A percentile compares a stretch with the other conserved stretches of the same genome.
phyloP scores from a whole-genome alignment of 2,113 vertebrate genomes.

The Trinectes maculatus region DNA sequence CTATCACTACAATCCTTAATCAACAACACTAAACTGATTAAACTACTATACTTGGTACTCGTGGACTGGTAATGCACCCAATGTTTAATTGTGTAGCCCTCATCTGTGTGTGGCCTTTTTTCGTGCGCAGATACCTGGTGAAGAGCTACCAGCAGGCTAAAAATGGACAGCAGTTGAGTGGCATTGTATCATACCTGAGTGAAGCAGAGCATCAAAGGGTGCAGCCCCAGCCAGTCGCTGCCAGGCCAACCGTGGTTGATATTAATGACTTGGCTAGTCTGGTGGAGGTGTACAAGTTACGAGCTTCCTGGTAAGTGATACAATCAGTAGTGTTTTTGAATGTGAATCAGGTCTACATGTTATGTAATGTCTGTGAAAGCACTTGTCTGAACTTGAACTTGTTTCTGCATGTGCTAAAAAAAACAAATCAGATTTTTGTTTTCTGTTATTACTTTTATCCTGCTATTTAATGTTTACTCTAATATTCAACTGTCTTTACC shows the following conservation, averaged over 20 bases:
- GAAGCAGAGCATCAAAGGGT: conserved; percentile 83
- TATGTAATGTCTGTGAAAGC: not conserved
- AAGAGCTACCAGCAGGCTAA: conserved; percentile 91
- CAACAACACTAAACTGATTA: no score
- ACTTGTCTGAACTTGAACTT: no score
- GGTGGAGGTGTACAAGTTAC: conserved; percentile 89
- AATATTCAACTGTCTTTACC: no score
- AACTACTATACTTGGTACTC: no score
- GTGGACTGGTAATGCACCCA: accelerated
- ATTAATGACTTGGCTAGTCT: conserved; percentile 85
- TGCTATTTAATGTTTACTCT: no score
- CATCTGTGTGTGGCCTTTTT: not conserved
- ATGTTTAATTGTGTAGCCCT: not conserved
- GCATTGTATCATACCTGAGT: conserved; percentile 93
- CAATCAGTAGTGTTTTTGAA: not conserved
- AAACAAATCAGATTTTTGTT: no score
- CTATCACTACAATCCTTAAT: no score
- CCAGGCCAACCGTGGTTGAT: conserved; percentile 76
- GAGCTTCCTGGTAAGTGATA: conserved; percentile 87
- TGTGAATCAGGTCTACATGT: not conserved
- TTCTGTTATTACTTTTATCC: no score
- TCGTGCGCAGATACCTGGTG: conserved; percentile 86
- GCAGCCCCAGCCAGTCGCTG: conserved; percentile 88
- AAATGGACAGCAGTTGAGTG: conserved; percentile 86
- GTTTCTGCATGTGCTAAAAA: no score